These are phyloP conservation scores for Sinosuthora webbiana DNA, from an alignment of 2,113 vertebrate genomes.

Conservation along the genomic window DNA sequence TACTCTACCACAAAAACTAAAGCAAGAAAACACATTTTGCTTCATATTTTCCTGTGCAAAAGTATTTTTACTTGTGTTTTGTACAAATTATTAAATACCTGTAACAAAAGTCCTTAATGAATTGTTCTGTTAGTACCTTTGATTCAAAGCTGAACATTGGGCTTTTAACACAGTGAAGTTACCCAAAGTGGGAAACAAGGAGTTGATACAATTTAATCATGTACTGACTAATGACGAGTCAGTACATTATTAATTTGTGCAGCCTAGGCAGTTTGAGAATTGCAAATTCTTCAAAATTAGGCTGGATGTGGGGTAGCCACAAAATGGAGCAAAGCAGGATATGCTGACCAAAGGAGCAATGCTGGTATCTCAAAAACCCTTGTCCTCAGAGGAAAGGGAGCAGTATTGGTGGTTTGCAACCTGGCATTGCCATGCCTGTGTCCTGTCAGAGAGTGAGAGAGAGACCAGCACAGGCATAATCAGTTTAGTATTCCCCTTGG, in stretches of 20 bases:
- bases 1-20: neutral
- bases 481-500: conserved; percentile 70
- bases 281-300: neutral
- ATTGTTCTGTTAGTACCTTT: neutral
- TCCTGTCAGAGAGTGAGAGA: neutral
- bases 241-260: neutral
- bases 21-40: neutral
- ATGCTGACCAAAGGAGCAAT: neutral
- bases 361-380: neutral
- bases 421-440: neutral
- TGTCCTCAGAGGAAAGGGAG: neutral
- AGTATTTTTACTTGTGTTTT: neutral
- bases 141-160: neutral
- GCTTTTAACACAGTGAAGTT: neutral
- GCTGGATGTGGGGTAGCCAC: neutral
- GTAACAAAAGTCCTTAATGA: neutral
- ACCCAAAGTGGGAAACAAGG: neutral
- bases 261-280: neutral
- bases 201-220: neutral
- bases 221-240: neutral
- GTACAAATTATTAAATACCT: neutral
- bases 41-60: neutral
- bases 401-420: neutral
- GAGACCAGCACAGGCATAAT: conserved; percentile 31
- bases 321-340: neutral